A percentile compares a stretch with the other conserved stretches of the same genome.
These are phyloP conservation scores for Ligdia adustata DNA, from an alignment of 2,888 invertebrate species.

Conservation along the genomic window DNA sequence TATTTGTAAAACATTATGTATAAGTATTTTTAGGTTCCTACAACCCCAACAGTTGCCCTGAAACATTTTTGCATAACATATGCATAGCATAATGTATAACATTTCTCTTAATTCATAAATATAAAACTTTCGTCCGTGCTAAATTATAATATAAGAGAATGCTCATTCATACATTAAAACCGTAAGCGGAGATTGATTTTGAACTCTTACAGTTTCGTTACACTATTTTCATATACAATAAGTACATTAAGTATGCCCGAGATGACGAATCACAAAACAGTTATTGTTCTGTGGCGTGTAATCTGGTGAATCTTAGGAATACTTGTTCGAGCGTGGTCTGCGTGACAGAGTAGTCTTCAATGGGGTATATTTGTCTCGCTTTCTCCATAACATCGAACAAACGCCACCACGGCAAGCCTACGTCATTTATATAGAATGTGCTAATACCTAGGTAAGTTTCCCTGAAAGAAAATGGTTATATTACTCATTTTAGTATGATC, in stretches of 20 bases:
- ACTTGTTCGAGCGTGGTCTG: constrained; percentile 93
- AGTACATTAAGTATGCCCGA: neutral
- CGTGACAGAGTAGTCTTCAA: constrained; percentile 91
- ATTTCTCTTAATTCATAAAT: no score
- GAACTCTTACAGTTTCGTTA: no score
- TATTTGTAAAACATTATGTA: no score
- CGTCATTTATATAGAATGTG: constrained; percentile 87
- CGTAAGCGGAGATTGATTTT: no score
- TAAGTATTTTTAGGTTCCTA: no score
- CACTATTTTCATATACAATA: no score
- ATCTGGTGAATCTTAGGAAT: constrained; percentile 85
- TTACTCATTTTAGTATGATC: neutral
- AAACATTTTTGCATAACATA: no score
- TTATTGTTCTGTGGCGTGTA: constrained; percentile 40
- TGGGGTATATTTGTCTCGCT: constrained; percentile 79
- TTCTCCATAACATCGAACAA: constrained; percentile 88
- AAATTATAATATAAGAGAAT: no score
- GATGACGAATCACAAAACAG: constrained; percentile 10
- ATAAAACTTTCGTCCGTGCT: no score
- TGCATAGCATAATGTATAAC: no score
- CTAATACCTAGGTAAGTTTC: constrained; percentile 89
- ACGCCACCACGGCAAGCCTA: constrained; percentile 85
- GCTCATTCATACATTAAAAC: no score
- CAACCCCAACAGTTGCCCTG: no score
- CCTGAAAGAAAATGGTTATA: constrained; percentile 55